Evolutionary conservation across 2,888 invertebrate species (phyloP).

Genomic region (Smittia aterrima): DNA sequence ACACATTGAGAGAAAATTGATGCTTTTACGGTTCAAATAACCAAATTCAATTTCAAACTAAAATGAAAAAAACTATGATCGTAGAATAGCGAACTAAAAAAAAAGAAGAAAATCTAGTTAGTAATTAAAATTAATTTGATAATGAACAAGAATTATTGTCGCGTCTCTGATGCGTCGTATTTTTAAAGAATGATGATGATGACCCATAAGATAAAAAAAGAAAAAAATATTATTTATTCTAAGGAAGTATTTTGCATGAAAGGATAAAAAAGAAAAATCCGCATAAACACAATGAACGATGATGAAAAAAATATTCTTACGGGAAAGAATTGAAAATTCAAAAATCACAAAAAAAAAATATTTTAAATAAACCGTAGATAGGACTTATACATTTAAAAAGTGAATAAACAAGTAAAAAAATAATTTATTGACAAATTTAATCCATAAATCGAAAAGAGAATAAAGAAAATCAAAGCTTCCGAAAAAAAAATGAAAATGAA

Average conservation of each 20-base stretch:
- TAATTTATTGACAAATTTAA: constrained; percentile 24
- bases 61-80: not conserved
- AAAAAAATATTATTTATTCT: constrained; percentile 23
- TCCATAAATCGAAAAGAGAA: constrained; percentile 23
- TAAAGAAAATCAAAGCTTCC: constrained; percentile 41
- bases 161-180: constrained; percentile 13
- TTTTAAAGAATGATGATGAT: not conserved
- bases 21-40: constrained; percentile 8
- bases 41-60: constrained; percentile 12
- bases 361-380: constrained; percentile 32
- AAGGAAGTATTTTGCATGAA: constrained; percentile 37
- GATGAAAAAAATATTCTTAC: not conserved
- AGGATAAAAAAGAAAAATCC: not conserved
- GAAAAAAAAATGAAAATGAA: constrained; percentile 33
- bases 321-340: not conserved
- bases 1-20: constrained; percentile 5
- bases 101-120: no score
- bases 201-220: not conserved
- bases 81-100: constrained; percentile 21
- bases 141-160: constrained; percentile 7
- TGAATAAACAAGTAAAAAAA: constrained; percentile 22
- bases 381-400: constrained; percentile 38
- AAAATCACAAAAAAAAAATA: not conserved
- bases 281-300: not conserved
- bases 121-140: constrained; percentile 32